A percentile compares a stretch with the other conserved stretches of the same genome.
Evolutionary conservation across 2,113 vertebrate species (phyloP).

Genomic region (Thryonomys swinderianus): DNA sequence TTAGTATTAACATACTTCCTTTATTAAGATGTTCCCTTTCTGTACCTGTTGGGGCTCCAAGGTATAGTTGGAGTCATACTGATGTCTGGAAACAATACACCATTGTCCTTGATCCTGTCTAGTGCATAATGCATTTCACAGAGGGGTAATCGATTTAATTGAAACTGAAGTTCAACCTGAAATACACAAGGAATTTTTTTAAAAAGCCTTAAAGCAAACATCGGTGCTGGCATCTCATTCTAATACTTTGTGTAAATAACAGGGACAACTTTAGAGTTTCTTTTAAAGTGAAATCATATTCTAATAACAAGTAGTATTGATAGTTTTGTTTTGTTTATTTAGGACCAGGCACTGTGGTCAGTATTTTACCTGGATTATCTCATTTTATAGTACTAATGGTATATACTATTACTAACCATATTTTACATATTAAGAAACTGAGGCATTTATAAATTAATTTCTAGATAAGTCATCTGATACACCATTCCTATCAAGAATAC

Average conservation of each 20-base stretch:
- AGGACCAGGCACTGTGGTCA: background rate
- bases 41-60: constrained; percentile 99
- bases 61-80: constrained; percentile 96
- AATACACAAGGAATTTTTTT: constrained; percentile 66
- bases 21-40: background rate
- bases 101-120: constrained; percentile 97
- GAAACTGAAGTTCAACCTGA: constrained; percentile 99
- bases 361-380: background rate
- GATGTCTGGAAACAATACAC: constrained; percentile 96
- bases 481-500: background rate
- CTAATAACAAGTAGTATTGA: background rate
- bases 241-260: background rate
- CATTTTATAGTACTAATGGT: background rate
- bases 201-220: constrained; percentile 17
- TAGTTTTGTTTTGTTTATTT: background rate
- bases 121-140: constrained; percentile 99
- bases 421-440: constrained; percentile 23
- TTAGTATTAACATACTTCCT: constrained; percentile 48
- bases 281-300: background rate
- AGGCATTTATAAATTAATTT: background rate
- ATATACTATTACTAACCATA: background rate
- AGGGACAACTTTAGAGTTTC: background rate
- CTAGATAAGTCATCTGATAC: constrained; percentile 13
- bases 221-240: background rate
- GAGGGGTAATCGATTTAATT: constrained; percentile 97